Evolutionary conservation across 2,888 invertebrate genomes (phyloP).

Genomic region (Exephanes ischioxanthus): DNA sequence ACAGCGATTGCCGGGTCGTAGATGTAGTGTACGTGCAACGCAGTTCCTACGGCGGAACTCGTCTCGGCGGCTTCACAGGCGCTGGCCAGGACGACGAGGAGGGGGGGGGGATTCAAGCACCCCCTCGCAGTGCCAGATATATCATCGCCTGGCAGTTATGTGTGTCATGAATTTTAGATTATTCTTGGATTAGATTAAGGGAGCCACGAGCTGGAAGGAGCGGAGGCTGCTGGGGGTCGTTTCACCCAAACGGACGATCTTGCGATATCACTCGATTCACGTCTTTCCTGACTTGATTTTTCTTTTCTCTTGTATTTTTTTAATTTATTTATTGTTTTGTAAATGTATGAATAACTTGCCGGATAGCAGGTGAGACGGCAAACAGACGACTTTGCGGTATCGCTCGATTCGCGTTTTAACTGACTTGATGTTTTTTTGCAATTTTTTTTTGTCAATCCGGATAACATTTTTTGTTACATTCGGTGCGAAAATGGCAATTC

Average conservation of each 20-base stretch:
- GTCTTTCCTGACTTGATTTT: conserved; percentile 19
- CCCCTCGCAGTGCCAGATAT: conserved; percentile 79
- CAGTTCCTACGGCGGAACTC: conserved; percentile 18
- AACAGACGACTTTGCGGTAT: background rate
- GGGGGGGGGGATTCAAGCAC: conserved; percentile 6
- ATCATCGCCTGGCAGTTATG: conserved; percentile 85
- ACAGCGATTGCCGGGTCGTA: conserved; percentile 49
- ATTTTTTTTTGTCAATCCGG: background rate
- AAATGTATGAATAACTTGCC: background rate
- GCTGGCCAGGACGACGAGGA: background rate
- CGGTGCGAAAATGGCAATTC: too few relatives aligned
- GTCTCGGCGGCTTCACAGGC: conserved; percentile 26
- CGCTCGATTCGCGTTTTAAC: background rate
- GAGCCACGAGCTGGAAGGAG: conserved; percentile 60
- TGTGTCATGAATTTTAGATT: conserved; percentile 84
- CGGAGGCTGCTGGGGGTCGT: conserved; percentile 10
- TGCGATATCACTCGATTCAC: background rate
- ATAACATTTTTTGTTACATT: background rate
- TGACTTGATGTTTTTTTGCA: background rate
- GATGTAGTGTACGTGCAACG: conserved; percentile 24
- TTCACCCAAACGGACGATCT: background rate
- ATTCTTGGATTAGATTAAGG: conserved; percentile 84
- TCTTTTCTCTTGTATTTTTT: background rate
- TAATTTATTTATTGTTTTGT: background rate
- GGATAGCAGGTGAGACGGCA: background rate